Conservation (phyloP, 1,140 invertebrate species). For the Drosophila orena region DNA sequence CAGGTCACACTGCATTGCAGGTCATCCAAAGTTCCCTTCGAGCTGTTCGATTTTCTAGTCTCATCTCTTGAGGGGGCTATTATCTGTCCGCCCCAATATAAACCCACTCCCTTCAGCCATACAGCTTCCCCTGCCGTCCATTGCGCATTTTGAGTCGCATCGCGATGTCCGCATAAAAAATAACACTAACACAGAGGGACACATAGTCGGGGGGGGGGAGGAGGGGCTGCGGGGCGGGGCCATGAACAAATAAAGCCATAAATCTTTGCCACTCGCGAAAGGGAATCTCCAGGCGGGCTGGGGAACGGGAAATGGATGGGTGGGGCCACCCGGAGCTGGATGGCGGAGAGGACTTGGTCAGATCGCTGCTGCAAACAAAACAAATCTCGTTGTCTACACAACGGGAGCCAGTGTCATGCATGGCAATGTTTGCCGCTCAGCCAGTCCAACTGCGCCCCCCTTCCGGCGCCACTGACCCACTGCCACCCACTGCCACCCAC, state of each 20-base stretch:
- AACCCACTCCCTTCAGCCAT: neutral
- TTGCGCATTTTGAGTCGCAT: constrained; percentile 42
- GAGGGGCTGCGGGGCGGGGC: constrained; percentile 8
- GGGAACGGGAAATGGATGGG: no score
- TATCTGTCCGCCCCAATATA: neutral
- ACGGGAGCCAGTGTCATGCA: constrained; percentile 61
- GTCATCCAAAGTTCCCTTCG: constrained; percentile 11
- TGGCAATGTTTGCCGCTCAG: constrained; percentile 56
- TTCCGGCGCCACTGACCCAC: neutral
- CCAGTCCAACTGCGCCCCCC: constrained; percentile 1
- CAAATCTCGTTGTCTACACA: constrained; percentile 71
- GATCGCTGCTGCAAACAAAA: constrained; percentile 71
- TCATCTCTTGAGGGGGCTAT: neutral
- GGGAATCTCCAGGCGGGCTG: neutral
- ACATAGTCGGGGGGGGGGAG: neutral
- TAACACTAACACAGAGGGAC: constrained; percentile 48
- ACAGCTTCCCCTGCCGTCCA: constrained; percentile 6
- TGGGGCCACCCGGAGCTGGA: no score
- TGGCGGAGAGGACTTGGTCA: constrained; percentile 35
- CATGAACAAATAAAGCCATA: constrained; percentile 77
- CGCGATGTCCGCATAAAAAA: constrained; percentile 51
- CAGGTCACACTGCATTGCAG: constrained; percentile 11
- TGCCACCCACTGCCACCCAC: neutral
- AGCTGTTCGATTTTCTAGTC: neutral
- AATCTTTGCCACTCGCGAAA: constrained; percentile 65